Base-by-base conservation (phyloP, 2,888 invertebrate genomes). In the Sinelater perroti region DNA sequence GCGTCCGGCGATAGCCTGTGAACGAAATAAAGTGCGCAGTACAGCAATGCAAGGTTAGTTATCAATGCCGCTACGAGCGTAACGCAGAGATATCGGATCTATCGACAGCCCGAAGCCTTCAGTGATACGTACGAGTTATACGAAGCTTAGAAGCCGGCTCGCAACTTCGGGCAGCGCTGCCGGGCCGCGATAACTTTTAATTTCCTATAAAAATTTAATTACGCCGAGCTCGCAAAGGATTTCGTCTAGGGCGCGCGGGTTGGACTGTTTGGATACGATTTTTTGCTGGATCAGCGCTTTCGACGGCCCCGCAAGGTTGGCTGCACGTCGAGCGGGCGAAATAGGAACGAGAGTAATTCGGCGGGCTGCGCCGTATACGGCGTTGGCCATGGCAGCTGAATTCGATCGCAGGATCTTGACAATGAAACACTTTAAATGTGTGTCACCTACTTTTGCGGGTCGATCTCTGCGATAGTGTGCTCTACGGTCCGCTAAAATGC, bases 391-490 rank as follows among this genome's bases (percentile, higher is more conserved):
- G 50, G 52, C 20, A 35, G 54, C 26, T 28, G 55, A 60, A 56
- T 60, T 60, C 51, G 56, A 60, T 56, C 51, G 55, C 54, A 46
- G 49, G 59, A 47, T 52, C 62, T 62, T 59, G 62, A 62, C 62
- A 62, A 62, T 62, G 62, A 60, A 59, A 59, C 46, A 62, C 62
- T 62, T 61, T 38, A 49, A 59, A 62, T 62, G 59, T 62, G 38
- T 56, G 62, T 62, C 56, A 62, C 62, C 62, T 59, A 62, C 59
- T 60, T 60, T 59, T 55, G 36, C 40, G 45, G 51, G 50, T 59
- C 59, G 59, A 54, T 59, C 50, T 50, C 45, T 45, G 38, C 45
- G 46, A 50, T 58, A 58, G 42, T 49, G 42, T 54, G 17, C 44
- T 28, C 28, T 30, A 44, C 44, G 21, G 45, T 47, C 35, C 33